phyloP scores from a whole-genome alignment of 2,113 vertebrate genomes.

The Xiphophorus couchianus region DNA sequence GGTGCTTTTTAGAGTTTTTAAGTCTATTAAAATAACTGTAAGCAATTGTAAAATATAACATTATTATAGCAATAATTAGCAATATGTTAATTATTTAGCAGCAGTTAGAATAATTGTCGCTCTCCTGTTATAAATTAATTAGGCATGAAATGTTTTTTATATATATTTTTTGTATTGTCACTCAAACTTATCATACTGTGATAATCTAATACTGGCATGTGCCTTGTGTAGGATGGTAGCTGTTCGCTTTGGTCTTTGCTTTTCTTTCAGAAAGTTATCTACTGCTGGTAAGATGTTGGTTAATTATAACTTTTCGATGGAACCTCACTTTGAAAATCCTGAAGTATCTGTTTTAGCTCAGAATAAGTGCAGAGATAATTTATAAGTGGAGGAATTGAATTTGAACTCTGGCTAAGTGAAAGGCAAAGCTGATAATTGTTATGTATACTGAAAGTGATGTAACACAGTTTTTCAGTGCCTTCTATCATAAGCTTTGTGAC shows the following conservation, averaged over 20 bases:
- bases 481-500: slow-evolving; percentile 39
- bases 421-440: slow-evolving; percentile 31
- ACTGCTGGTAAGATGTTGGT: background rate
- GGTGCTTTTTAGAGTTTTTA: background rate
- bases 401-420: slow-evolving; percentile 25
- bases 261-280: background rate
- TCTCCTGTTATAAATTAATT: background rate
- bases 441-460: slow-evolving; percentile 49
- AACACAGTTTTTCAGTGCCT: slow-evolving; percentile 43
- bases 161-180: background rate
- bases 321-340: background rate
- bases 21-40: background rate
- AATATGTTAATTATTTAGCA: background rate
- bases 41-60: background rate
- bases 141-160: too few relatives aligned
- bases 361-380: background rate
- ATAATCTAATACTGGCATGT: background rate
- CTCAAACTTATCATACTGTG: background rate
- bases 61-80: background rate
- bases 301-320: background rate
- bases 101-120: background rate
- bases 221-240: too few relatives aligned
- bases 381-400: slow-evolving; percentile 20
- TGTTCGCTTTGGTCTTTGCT: background rate
- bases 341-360: background rate